Base-by-base conservation (phyloP, 2,888 invertebrate species). In the Noctua janthe region DNA sequence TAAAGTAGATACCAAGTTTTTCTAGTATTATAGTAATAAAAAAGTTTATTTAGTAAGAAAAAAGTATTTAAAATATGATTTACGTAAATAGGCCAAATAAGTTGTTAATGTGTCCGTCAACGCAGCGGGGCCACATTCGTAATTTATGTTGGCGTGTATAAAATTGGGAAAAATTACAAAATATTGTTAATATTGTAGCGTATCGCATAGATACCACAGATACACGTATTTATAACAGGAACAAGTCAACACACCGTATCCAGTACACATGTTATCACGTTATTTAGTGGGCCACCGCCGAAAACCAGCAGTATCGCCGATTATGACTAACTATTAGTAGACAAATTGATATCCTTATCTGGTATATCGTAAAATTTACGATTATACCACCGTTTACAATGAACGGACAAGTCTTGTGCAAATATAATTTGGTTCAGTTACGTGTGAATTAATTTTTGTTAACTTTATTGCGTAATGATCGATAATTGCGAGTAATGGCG, bases 341-440 rank as follows among this genome's bases (percentile, higher is more conserved):
- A 94, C 95, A 94, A 95, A 95, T 94, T 95, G 95, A 95, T 95
- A 95, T 90, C 91, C 89, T 93, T 96, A 96, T 95, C 95, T 87
- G 64, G 77, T 88, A 86, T 93, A 94, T 95, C 95, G 92, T 95
- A 96, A 95, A 96, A 92, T 95, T 95, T 95, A 95, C 92, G 94
- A 95, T 92, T 92, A 93, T 87, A 89, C 92, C 92, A 91, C 90
- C 87, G 88, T 89, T 89, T 87, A 93, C 94, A 95, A 95, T 94
- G 88, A 90, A 89, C 91, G 92, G 92, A 95, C 95, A 94, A 96
- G 95, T 93, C 92, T 93, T 94, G 89, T 90, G 94, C 92, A 95
- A 96, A 96, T 94, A 96, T 94, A 91, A 95, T 95, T 94, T 94
- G 87, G 94, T 89, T 82, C 82, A 80, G 85, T 87, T 91, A 91